phyloP scores from a whole-genome alignment of 1,140 invertebrate genomes.

The Spodoptera frugiperda region DNA sequence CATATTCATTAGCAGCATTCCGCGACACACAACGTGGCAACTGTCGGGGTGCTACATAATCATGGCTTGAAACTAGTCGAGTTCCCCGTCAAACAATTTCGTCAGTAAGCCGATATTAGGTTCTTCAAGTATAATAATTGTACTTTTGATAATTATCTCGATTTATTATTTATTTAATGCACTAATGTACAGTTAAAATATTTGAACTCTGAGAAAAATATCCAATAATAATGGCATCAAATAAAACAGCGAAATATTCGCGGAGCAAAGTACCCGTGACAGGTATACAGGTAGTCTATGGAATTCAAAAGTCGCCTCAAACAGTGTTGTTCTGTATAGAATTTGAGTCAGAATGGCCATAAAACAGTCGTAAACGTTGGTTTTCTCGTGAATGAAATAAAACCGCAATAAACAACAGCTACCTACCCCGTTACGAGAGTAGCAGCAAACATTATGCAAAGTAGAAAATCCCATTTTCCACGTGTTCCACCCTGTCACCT shows the following conservation, averaged over 20 bases:
- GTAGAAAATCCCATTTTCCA: conserved; percentile 65
- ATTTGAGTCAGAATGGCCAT: conserved; percentile 9
- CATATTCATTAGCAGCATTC: too few species aligned
- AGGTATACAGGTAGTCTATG: neutral
- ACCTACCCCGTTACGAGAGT: conserved; percentile 47
- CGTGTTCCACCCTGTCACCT: conserved; percentile 52
- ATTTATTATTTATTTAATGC: too few species aligned
- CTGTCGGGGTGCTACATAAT: too few species aligned
- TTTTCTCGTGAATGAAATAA: conserved; percentile 51
- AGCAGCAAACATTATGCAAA: conserved; percentile 63
- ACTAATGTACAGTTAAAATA: too few species aligned
- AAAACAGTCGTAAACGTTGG: conserved; percentile 40
- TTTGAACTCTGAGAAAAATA: neutral
- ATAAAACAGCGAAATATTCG: neutral
- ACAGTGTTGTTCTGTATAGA: conserved; percentile 19
- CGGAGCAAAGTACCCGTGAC: neutral
- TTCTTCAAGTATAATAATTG: too few species aligned
- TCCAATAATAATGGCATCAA: conserved; percentile 8
- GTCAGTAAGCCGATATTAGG: too few species aligned
- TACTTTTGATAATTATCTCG: too few species aligned
- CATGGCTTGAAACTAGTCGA: too few species aligned
- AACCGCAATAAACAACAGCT: conserved; percentile 52
- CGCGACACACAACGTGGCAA: too few species aligned
- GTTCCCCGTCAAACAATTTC: too few species aligned
- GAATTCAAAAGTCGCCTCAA: neutral